phyloP scores from a whole-genome alignment of 1,140 invertebrate species.

The Prorops nasuta region DNA sequence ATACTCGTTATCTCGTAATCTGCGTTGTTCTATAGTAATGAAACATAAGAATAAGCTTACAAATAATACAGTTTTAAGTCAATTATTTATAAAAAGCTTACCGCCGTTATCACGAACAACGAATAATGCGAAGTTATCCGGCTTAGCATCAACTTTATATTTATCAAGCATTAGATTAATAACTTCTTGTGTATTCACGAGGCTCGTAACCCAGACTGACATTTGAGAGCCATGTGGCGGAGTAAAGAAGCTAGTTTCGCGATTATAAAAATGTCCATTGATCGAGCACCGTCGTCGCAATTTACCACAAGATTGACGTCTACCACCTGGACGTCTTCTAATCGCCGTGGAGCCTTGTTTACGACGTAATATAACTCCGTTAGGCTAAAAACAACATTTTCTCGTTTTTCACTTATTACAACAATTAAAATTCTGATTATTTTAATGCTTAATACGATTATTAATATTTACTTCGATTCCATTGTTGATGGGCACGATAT shows the following conservation, averaged over 20 bases:
- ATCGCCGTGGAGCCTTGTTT: conserved; percentile 68
- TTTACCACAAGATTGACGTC: conserved; percentile 66
- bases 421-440: no score
- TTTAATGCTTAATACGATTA: not conserved
- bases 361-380: conserved; percentile 48
- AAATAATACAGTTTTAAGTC: conserved; percentile 1
- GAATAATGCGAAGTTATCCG: conserved; percentile 79
- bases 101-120: conserved; percentile 81
- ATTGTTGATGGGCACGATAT: conserved; percentile 55
- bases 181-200: conserved; percentile 78
- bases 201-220: conserved; percentile 81
- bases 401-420: not conserved
- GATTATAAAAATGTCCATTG: conserved; percentile 86
- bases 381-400: conserved; percentile 30
- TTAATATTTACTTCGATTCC: conserved; percentile 45
- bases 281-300: conserved; percentile 79
- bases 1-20: conserved; percentile 76
- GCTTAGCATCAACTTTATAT: conserved; percentile 80
- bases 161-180: conserved; percentile 84
- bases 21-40: conserved; percentile 65
- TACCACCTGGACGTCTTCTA: conserved; percentile 67
- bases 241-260: conserved; percentile 85
- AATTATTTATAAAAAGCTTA: conserved; percentile 40
- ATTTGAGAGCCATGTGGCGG: conserved; percentile 82
- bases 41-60: no score